Evolutionary conservation across 2,113 vertebrate genomes (phyloP), one percentile per base, ranked within the genome.

Genomic region (Pteruthius melanotis): DNA sequence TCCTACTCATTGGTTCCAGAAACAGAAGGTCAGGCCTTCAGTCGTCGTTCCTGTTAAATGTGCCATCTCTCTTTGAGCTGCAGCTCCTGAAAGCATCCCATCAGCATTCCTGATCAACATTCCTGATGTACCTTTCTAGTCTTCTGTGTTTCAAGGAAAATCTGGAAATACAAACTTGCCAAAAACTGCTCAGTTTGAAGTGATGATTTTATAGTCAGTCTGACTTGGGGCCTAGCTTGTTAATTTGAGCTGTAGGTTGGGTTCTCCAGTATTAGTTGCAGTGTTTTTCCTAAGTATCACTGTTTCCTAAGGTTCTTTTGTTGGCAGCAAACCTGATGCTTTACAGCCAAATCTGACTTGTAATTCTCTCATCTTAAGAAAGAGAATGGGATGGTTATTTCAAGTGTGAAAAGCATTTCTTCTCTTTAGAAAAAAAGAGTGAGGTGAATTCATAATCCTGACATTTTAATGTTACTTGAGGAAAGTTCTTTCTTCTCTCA

Each of bases 21-120:
- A 7, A 88, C 90, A 93, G 88, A 95, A 84, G 76, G 82, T 94
- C 70, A 94, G 37, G 78, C 79, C 68, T 91, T 88, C 79, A 14
- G 0, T 84, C 35, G 1, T 75, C 57, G 60, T 85, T 92, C 64
- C 86, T 83, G 49, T 37, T 90, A 87, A 92, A 89, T 76, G 82
- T 81, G 56, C 47, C 61, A 70, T 68, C 89, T 87, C 52, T 66
- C 92, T 63, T n/a, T 35, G 83, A 75, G 60, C 23, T 8, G 7
- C 71, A 49, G 39, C 71, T 90, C 79, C 88, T 75, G 65, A 77
- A 92, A 92, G 31, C 10, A 1, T 71, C 57, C 75, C 8, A 1
- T 74, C 17, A 9, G 47, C 80, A 56, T 83, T 80, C 56, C 44
- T 74, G 39, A 45, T 74, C n/a, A n/a, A n/a, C n/a, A n/a, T n/a